A percentile compares a stretch with the other conserved stretches of the same genome.
phyloP scores from a whole-genome alignment of 2,113 vertebrate species.

The Brachionichthys hirsutus region DNA sequence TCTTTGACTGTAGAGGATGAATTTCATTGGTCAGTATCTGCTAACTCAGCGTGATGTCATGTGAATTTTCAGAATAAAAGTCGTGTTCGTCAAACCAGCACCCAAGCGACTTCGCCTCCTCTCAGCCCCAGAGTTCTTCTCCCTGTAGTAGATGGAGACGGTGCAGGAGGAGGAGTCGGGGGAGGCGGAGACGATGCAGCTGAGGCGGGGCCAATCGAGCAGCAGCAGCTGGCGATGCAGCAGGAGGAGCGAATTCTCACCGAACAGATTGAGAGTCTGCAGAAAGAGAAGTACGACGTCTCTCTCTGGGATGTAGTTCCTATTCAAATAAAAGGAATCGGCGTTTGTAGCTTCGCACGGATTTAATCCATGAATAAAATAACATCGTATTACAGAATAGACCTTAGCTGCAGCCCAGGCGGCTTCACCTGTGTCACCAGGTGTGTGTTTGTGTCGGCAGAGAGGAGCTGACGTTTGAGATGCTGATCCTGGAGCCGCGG shows the following conservation, averaged over 20 bases:
- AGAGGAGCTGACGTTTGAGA: slow-evolving; percentile 93
- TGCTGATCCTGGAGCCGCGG: slow-evolving; percentile 89
- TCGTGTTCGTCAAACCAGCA: slow-evolving; percentile 72
- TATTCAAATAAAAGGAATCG: too few relatives aligned
- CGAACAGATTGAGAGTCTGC: slow-evolving; percentile 90
- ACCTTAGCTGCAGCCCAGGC: too few relatives aligned
- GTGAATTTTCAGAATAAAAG: slow-evolving; percentile 80
- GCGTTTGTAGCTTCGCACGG: too few relatives aligned
- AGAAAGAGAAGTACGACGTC: slow-evolving; percentile 90
- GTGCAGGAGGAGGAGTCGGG: slow-evolving; percentile 56
- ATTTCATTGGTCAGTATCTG: not conserved
- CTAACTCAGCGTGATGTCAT: not conserved
- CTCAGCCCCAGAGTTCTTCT: slow-evolving; percentile 73
- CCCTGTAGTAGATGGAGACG: slow-evolving; percentile 75
- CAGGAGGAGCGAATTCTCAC: slow-evolving; percentile 90
- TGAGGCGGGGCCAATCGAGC: slow-evolving; percentile 81
- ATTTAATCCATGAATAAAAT: too few relatives aligned
- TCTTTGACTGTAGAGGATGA: not conserved
- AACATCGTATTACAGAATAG: too few relatives aligned
- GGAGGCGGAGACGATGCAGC: slow-evolving; percentile 67
- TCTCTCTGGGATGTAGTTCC: too few relatives aligned
- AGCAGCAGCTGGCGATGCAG: slow-evolving; percentile 89
- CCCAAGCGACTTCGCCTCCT: slow-evolving; percentile 77
- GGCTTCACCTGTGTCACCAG: not conserved
- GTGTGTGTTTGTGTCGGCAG: slow-evolving; percentile 62